These are phyloP conservation scores for Lynx canadensis DNA, from an alignment of 2,113 vertebrate genomes.

Conservation along the genomic window DNA sequence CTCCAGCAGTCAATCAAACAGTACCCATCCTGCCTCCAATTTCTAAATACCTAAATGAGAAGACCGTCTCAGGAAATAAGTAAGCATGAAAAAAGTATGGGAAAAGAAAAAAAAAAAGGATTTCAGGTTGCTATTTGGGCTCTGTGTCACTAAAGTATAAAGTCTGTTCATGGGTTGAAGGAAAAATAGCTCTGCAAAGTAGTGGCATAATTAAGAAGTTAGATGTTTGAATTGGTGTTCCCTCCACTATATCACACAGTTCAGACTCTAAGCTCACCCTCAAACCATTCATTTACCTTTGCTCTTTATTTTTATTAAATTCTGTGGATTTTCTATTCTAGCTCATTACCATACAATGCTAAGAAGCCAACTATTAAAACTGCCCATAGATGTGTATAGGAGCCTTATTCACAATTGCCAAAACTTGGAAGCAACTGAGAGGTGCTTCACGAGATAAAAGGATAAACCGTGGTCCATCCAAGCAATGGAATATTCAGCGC, in stretches of 20 bases:
- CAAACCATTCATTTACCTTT: neutral
- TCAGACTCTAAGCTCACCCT: neutral
- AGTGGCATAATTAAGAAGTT: neutral
- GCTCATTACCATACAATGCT: neutral
- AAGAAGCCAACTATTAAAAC: neutral
- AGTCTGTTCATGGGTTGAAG: neutral
- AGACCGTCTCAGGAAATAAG: neutral
- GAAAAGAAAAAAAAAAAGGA: neutral
- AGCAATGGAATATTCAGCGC: neutral
- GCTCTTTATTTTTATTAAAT: neutral
- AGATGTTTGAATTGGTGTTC: neutral
- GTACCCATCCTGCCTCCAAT: neutral
- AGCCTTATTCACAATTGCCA: neutral
- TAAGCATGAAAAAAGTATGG: neutral
- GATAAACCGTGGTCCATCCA: neutral
- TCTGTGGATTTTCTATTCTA: neutral
- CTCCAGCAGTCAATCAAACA: neutral
- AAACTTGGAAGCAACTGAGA: neutral
- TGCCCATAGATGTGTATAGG: neutral
- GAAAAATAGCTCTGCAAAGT: neutral
- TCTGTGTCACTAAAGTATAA: neutral
- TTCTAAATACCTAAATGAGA: neutral
- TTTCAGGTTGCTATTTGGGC: neutral
- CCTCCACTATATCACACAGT: neutral
- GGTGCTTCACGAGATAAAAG: neutral